phyloP scores from a whole-genome alignment of 2,888 invertebrate genomes.

The Eueremaeus valkanovi region DNA sequence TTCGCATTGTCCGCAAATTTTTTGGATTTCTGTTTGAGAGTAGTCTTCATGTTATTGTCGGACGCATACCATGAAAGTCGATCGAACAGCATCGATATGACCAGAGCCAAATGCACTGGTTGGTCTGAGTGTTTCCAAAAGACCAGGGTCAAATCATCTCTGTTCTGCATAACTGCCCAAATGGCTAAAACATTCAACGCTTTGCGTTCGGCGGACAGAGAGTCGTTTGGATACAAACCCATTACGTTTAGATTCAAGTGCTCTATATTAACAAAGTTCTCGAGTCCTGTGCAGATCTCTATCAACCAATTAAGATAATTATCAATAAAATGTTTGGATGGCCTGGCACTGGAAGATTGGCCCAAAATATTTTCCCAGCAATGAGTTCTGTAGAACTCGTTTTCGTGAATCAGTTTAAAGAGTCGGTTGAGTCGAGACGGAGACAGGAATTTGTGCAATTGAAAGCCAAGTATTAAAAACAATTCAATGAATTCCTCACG shows the following conservation, averaged over 20 bases:
- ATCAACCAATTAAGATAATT: constrained; percentile 49
- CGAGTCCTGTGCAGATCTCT: constrained; percentile 50
- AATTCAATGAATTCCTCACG: constrained; percentile 54
- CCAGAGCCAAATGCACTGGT: constrained; percentile 49
- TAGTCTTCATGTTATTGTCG: constrained; percentile 47
- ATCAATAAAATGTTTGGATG: constrained; percentile 48
- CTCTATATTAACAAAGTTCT: constrained; percentile 51
- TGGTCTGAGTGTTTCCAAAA: constrained; percentile 49
- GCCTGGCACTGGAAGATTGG: constrained; percentile 44
- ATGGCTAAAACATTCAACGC: constrained; percentile 48
- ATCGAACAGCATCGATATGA: constrained; percentile 48
- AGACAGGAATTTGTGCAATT: constrained; percentile 52
- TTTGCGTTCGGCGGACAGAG: constrained; percentile 48
- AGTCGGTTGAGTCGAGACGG: constrained; percentile 45
- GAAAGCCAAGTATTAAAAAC: constrained; percentile 52
- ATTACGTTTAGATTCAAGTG: constrained; percentile 51
- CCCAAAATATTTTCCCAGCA: constrained; percentile 52
- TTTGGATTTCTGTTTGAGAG: constrained; percentile 47
- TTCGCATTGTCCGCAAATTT: constrained; percentile 49
- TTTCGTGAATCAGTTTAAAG: constrained; percentile 51
- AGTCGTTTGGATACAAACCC: constrained; percentile 47
- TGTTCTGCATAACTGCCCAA: constrained; percentile 49
- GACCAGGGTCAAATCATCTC: constrained; percentile 46
- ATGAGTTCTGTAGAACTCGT: constrained; percentile 52
- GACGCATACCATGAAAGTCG: constrained; percentile 46